Percentiles rank a stretch among this genome's conserved stretches.
Conservation (phyloP, 2,113 vertebrate genomes). For the Lethenteron reissneri region DNA sequence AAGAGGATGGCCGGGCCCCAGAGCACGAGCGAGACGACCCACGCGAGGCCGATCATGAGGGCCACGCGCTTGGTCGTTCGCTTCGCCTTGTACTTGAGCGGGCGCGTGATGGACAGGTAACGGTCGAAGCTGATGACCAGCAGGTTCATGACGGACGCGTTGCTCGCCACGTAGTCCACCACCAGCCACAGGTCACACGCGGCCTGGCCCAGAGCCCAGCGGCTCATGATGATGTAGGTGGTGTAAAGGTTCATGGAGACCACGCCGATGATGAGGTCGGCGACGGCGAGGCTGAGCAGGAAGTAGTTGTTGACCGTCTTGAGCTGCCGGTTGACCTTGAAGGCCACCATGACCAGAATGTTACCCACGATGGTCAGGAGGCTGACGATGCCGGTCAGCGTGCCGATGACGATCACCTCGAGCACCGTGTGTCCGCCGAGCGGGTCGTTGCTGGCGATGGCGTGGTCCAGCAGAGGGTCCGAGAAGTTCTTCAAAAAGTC, state of each 20-base stretch:
- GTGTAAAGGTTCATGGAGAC: conserved; percentile 47
- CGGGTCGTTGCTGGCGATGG: conserved; percentile 8
- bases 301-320: conserved; percentile 44
- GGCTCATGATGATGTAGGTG: conserved; percentile 32
- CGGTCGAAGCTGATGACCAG: conserved; percentile 44
- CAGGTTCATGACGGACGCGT: conserved; percentile 44
- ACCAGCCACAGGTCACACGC: conserved; percentile 40
- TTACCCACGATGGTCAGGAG: conserved; percentile 36
- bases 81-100: conserved; percentile 34
- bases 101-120: conserved; percentile 38
- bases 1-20: conserved; percentile 42
- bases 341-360: conserved; percentile 32
- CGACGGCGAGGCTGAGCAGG: conserved; percentile 36
- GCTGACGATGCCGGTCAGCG: conserved; percentile 28
- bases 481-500: too few species aligned
- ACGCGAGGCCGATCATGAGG: conserved; percentile 30
- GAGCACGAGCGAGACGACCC: conserved; percentile 35
- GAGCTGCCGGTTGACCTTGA: conserved; percentile 37
- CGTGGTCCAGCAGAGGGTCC: too few species aligned
- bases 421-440: conserved; percentile 20
- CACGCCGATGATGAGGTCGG: conserved; percentile 35
- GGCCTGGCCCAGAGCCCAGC: conserved; percentile 29
- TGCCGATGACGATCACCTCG: conserved; percentile 29
- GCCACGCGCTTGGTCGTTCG: conserved; percentile 29
- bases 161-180: conserved; percentile 41